Evolutionary conservation across 2,888 invertebrate species (phyloP).

Genomic region (Anthrax anthrax): DNA sequence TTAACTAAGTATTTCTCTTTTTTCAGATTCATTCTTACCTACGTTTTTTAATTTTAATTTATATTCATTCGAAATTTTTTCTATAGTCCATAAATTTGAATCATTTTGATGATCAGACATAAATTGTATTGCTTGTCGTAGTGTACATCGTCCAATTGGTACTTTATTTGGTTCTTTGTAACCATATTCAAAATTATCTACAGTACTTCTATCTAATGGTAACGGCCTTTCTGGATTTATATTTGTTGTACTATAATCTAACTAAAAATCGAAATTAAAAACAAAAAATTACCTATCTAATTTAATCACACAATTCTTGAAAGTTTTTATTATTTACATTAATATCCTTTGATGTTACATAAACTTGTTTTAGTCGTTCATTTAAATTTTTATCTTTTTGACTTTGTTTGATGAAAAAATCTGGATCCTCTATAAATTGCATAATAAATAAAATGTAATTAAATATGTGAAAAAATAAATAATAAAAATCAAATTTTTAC

Average conservation of each 20-base stretch:
- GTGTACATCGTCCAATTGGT: conserved; percentile 47
- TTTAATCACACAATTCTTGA: not conserved
- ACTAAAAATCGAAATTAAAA: conserved; percentile 16
- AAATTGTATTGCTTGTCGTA: conserved; percentile 49
- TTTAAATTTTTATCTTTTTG: conserved; percentile 49
- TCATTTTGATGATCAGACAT: conserved; percentile 49
- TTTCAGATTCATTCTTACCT: conserved; percentile 25
- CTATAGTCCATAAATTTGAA: conserved; percentile 40
- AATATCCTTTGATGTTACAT: conserved; percentile 50
- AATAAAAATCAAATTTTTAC: conserved; percentile 15
- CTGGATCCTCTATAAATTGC: conserved; percentile 38
- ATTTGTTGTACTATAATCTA: conserved; percentile 22
- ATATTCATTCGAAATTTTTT: conserved; percentile 52
- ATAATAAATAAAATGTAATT: conserved; percentile 18
- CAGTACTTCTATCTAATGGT: conserved; percentile 41
- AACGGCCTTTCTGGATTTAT: conserved; percentile 35
- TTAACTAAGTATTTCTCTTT: not conserved
- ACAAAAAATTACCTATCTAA: not conserved
- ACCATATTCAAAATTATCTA: conserved; percentile 48
- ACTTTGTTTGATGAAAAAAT: conserved; percentile 44
- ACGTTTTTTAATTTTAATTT: conserved; percentile 49
- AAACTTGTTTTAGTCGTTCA: conserved; percentile 52
- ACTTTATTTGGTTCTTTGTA: conserved; percentile 48
- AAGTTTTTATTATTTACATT: conserved; percentile 31
- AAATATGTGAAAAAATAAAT: conserved; percentile 16